Base-by-base conservation (phyloP, 2,797 vertebrate species). In the Esox lucius region DNA sequence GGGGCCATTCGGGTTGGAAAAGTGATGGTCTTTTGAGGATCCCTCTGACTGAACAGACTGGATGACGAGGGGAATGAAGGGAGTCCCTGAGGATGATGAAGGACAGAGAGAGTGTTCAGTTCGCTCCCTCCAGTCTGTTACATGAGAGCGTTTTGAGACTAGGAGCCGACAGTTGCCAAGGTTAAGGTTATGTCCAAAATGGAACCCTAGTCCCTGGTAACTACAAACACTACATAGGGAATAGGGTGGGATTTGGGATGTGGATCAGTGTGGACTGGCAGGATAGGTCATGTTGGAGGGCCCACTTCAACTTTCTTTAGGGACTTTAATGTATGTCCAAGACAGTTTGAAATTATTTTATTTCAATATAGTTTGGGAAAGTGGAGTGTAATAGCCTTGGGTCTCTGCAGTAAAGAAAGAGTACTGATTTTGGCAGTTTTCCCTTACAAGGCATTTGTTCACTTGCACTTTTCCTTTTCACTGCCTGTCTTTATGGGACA, bases 361-460 rank as follows among this genome's bases (percentile, higher is more conserved):
- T 85, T 73, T 22, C 49, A 61, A 81, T 78, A 68, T 42, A 73
- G 78, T 80, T 80, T 75, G 83, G 69, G 71, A 88, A 87, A 83
- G 78, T 35, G 64, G 69, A 83, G 84, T 80, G 76, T 83, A 83
- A 86, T 75, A 51, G 72, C 51, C 80, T n/a, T 77, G 78, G 81
- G 56, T 61, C 79, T 77, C 64, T 65, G 62, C 73, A 78, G 61
- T 86, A 79, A 89, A 88, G 78, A 0, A 56, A 8, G 62, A 76
- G 78, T 85, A 87, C 85, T 88, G 90, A 87, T 79, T 80, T 87
- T 90, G 87, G 90, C 89, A 81, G 75, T 39, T 65, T 77, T 82
- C 73, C 72, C 73, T 87, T 65, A 71, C 70, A 76, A 79, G 83
- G 17, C 28, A n/a, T 46, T 48, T 33, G 22, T 15, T 65, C 17